phyloP scores from a whole-genome alignment of 2,113 vertebrate species.

The Podarcis raffonei region DNA sequence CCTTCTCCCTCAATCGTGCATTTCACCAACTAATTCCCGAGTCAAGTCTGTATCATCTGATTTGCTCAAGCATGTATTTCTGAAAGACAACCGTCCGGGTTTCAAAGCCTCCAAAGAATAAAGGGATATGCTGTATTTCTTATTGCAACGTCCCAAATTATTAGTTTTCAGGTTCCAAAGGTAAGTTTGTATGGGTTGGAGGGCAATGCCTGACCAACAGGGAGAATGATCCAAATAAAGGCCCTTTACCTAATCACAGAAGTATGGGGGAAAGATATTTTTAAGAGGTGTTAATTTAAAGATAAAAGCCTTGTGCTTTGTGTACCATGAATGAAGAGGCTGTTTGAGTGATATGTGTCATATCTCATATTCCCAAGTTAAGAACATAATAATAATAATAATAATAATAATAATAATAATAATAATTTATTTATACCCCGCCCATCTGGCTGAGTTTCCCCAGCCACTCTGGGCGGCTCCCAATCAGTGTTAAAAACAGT shows the following conservation, averaged over 20 bases:
- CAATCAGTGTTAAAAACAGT: too few species aligned
- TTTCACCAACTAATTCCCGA: conserved; percentile 9
- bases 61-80: not conserved
- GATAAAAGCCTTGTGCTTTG: not conserved
- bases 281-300: not conserved
- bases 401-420: too few species aligned
- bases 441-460: too few species aligned
- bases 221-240: not conserved
- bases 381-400: too few species aligned
- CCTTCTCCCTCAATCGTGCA: not conserved
- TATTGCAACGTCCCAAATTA: not conserved
- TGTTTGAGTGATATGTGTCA: too few species aligned
- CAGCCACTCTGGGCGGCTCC: too few species aligned
- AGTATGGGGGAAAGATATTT: not conserved
- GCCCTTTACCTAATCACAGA: not conserved
- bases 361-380: too few species aligned
- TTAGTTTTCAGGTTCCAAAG: not conserved
- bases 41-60: not conserved
- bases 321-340: too few species aligned
- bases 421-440: too few species aligned
- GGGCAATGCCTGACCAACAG: not conserved
- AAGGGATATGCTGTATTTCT: not conserved
- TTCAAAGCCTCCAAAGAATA: conserved; percentile 6
- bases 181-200: not conserved
- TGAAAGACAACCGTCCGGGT: not conserved